phyloP scores from a whole-genome alignment of 1,140 invertebrate genomes.

The Drosophila jambulina region DNA sequence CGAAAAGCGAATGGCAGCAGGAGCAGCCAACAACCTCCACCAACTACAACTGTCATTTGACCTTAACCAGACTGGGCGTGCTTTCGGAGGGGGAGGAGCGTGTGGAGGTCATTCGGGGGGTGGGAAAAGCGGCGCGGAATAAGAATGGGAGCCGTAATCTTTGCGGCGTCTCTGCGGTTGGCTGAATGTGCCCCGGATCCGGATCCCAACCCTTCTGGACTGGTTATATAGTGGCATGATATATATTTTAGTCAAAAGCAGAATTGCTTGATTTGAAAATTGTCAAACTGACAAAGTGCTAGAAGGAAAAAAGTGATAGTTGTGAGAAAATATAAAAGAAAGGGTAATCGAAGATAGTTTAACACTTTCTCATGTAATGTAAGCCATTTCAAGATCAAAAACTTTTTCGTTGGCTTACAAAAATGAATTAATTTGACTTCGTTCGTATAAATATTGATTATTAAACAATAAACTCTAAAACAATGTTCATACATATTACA shows the following conservation, averaged over 20 bases:
- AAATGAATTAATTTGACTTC: not conserved
- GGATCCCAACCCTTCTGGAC: conserved; percentile 5
- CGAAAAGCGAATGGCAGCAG: conserved; percentile 31
- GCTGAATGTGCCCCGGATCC: conserved; percentile 23
- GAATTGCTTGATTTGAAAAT: conserved; percentile 80
- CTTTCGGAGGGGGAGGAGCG: not conserved
- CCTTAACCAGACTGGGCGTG: conserved; percentile 53
- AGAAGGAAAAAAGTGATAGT: conserved; percentile 11
- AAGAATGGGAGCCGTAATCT: conserved; percentile 7
- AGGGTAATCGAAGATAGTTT: conserved; percentile 3
- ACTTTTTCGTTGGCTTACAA: not conserved
- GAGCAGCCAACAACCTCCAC: conserved; percentile 36
- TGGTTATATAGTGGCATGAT: conserved; percentile 60
- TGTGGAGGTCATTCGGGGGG: not conserved
- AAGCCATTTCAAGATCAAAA: not conserved
- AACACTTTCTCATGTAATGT: not conserved
- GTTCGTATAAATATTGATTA: too few species aligned
- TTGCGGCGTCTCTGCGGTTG: conserved; percentile 37
- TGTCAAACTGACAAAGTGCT: conserved; percentile 60
- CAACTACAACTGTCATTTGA: conserved; percentile 80
- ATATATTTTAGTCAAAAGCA: conserved; percentile 75
- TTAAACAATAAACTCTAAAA: too few species aligned
- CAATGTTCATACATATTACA: too few species aligned
- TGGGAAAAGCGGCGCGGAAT: not conserved
- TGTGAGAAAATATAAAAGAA: not conserved